Percentiles rank a stretch among this genome's conserved stretches.
Evolutionary conservation across 2,797 vertebrate genomes (phyloP).

Genomic region (Channallabes apus): DNA sequence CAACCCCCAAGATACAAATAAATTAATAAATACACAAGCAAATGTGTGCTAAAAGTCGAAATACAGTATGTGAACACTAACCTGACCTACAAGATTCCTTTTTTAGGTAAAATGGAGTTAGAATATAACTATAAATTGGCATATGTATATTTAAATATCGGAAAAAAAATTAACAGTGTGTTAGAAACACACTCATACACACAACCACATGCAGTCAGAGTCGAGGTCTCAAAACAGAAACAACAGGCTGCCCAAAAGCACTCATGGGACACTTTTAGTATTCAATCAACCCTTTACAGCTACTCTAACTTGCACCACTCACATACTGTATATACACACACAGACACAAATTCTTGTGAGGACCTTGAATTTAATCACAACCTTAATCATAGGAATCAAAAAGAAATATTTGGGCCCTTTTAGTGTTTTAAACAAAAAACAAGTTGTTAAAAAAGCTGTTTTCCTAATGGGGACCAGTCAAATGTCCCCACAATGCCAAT

Average conservation of each 20-base stretch:
- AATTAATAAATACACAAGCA: neutral
- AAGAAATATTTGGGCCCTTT: neutral
- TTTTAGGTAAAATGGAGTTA: neutral
- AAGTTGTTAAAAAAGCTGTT: neutral
- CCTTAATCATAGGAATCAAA: neutral
- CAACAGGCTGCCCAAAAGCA: conserved; percentile 70
- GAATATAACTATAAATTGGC: neutral
- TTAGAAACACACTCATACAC: conserved; percentile 28
- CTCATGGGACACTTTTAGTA: conserved; percentile 75
- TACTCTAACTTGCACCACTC: conserved; percentile 31
- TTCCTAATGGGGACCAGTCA: too few species aligned
- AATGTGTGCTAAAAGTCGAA: too few species aligned
- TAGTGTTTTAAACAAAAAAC: neutral
- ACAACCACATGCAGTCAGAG: conserved; percentile 61
- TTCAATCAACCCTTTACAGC: conserved; percentile 63
- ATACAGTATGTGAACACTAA: neutral
- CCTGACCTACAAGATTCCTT: neutral
- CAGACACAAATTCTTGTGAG: conserved; percentile 10
- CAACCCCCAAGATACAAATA: too few species aligned
- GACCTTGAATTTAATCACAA: neutral
- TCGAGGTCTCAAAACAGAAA: conserved; percentile 69
- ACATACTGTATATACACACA: conserved; percentile 47
- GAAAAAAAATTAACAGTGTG: neutral
- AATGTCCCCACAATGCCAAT: neutral
- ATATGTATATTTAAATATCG: neutral